A percentile compares a stretch with the other conserved stretches of the same genome.
Conservation (phyloP, 2,113 vertebrate species). For the Meleagris gallopavo region DNA sequence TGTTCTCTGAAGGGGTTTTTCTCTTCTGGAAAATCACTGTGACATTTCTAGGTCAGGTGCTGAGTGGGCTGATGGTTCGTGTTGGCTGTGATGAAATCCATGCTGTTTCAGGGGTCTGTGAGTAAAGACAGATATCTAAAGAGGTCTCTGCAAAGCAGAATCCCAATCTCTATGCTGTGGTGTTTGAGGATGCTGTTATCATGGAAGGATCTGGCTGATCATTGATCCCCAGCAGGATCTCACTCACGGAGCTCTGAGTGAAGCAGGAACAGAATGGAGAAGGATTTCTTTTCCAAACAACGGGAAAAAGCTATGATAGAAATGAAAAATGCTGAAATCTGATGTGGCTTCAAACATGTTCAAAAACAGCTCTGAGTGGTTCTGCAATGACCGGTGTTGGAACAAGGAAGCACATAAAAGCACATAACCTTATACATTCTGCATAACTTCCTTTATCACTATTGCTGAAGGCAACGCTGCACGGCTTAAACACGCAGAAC, state of each 20-base stretch:
- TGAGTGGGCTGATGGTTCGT: background rate
- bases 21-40: background rate
- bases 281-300: background rate
- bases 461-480: background rate
- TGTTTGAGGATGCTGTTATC: background rate
- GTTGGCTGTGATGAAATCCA: background rate
- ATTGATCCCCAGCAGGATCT: background rate
- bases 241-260: background rate
- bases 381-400: background rate
- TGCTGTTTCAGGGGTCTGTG: background rate
- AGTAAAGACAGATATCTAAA: background rate
- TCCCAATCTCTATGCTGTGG: background rate
- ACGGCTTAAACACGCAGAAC: rapidly evolving
- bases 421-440: background rate
- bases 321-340: background rate
- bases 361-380: background rate
- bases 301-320: background rate
- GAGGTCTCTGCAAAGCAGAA: background rate
- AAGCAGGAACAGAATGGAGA: background rate
- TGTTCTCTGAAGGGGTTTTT: background rate
- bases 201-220: background rate
- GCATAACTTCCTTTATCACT: rapidly evolving
- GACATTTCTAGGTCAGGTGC: background rate
- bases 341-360: background rate
- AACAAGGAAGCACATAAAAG: background rate